phyloP scores from a whole-genome alignment of 2,888 invertebrate species.

The Anodontia alba region DNA sequence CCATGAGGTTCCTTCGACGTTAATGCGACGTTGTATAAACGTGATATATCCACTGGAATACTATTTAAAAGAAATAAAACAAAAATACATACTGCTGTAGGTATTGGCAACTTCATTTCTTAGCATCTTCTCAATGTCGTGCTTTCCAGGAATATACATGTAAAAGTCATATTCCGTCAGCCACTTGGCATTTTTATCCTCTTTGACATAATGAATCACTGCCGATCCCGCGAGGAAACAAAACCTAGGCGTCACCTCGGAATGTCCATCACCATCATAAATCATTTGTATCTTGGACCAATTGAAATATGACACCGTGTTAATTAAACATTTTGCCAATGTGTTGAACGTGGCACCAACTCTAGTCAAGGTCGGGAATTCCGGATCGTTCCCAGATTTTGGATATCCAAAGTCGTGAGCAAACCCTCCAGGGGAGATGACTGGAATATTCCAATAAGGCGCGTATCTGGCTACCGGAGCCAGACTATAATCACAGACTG shows the following conservation, averaged over 20 bases:
- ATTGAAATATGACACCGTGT: constrained; percentile 47
- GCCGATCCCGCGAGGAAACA: constrained; percentile 92
- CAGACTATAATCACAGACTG: constrained; percentile 88
- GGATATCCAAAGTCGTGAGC: constrained; percentile 79
- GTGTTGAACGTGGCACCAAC: constrained; percentile 74
- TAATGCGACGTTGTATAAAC: no score
- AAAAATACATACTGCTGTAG: constrained; percentile 71
- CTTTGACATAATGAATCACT: constrained; percentile 87
- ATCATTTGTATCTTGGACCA: constrained; percentile 87
- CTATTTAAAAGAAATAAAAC: no score
- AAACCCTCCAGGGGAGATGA: constrained; percentile 89
- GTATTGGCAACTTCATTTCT: constrained; percentile 70
- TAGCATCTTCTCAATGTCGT: constrained; percentile 58
- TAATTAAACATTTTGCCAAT: constrained; percentile 51
- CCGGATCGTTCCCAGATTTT: constrained; percentile 54
- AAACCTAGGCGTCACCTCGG: constrained; percentile 88
- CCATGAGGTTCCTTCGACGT: no score
- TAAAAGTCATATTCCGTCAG: constrained; percentile 64
- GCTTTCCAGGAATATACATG: constrained; percentile 40
- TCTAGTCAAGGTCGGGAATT: constrained; percentile 71
- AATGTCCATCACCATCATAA: constrained; percentile 91
- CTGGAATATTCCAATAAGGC: constrained; percentile 96
- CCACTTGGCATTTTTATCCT: constrained; percentile 14
- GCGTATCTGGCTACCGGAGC: constrained; percentile 95
- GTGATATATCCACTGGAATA: no score